phyloP scores from a whole-genome alignment of 1,140 invertebrate genomes.

The Zophobas atratus region DNA sequence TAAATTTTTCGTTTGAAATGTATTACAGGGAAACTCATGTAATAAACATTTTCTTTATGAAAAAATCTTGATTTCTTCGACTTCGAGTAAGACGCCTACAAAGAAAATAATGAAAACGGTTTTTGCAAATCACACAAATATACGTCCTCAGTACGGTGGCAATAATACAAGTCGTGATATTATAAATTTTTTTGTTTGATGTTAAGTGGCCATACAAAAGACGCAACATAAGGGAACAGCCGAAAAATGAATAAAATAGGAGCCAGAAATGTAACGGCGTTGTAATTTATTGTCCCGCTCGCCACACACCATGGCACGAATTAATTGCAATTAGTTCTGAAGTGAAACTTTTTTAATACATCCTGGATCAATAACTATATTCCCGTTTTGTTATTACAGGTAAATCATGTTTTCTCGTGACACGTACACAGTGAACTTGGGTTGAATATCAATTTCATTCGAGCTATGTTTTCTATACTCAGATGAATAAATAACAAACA shows the following conservation, averaged over 20 bases:
- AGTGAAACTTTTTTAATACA: slow-evolving; percentile 18
- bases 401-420: slow-evolving; percentile 44
- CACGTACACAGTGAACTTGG: slow-evolving; percentile 38
- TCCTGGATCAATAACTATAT: slow-evolving; percentile 26
- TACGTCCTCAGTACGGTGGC: not conserved
- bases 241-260: slow-evolving; percentile 26
- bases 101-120: slow-evolving; percentile 3
- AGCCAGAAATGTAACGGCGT: not conserved
- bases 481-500: slow-evolving; percentile 49
- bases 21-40: no score
- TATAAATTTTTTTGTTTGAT: slow-evolving; percentile 9
- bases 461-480: slow-evolving; percentile 44
- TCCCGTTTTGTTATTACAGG: slow-evolving; percentile 46
- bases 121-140: not conserved
- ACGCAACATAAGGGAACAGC: slow-evolving; percentile 12
- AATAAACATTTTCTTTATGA: not conserved
- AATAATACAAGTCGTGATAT: slow-evolving; percentile 1
- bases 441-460: slow-evolving; percentile 44
- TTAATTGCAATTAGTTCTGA: slow-evolving; percentile 19
- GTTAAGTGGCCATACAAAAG: slow-evolving; percentile 9
- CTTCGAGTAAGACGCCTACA: not conserved
- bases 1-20: no score
- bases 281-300: slow-evolving; percentile 5
- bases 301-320: not conserved
- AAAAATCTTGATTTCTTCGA: not conserved